Base-by-base conservation (phyloP, 2,797 vertebrate species). In the Rhinoraja longicauda region DNA sequence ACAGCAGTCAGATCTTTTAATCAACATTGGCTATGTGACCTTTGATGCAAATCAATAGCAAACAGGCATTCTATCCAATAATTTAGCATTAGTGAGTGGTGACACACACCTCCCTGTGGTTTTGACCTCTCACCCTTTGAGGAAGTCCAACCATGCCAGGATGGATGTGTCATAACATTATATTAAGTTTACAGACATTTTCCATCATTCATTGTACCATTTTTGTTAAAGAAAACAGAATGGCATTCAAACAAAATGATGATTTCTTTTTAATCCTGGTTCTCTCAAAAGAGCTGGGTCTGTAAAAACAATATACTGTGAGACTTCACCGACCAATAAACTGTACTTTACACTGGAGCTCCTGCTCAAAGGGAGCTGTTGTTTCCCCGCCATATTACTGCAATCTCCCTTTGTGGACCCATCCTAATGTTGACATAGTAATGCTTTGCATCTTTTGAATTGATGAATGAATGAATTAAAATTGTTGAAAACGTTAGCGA, bases 71-170 rank as follows among this genome's bases (percentile, higher is more conserved):
- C 64, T 57, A 29, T 75, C 90, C 70, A 29, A 57, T 92, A 92
- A 75, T 72, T 75, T n/a, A 92, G 24, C 32, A 75, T 92, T n/a
- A 92, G 70, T 0, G 75, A 53, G 26, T 73, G 26, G 45, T 75
- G 90, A 92, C 67, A 1, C 5, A 92, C 67, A 1, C 5, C 0
- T 92, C 70, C 70, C 12, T 92, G 70, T 72, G 90, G 67, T 92
- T 92, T 75, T 92, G 90, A 92, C 64, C 67, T 92, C 29, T 75
- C 73, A 75, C 39, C 26, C 70, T 73, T 15, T 53, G 72, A 92
- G 29, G 70, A 75, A 75, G 17, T 64, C 19, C 6, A 75, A 75
- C 72, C 4, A 26, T 45, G 24, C 72, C 39, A n/a, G 39, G 70
- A 75, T 15, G 70, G 5, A 12, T 53, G 36, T 75, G 70, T 57